phyloP scores from a whole-genome alignment of 2,113 vertebrate genomes.

The Tachuris rubrigastra region DNA sequence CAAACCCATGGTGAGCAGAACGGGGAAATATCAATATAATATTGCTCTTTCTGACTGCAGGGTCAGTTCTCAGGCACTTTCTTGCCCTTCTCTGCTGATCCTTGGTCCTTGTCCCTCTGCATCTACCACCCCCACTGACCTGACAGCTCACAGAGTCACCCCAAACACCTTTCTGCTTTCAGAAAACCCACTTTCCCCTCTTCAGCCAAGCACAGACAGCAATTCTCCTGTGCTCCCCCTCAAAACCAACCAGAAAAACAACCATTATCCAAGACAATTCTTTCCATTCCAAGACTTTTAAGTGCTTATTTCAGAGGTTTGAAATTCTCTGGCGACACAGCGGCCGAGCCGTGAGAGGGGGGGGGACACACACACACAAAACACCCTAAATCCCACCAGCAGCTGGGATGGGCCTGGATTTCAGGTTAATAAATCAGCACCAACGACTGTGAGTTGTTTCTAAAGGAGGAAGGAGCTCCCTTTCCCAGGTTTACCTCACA shows the following conservation, averaged over 20 bases:
- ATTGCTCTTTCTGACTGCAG: not conserved
- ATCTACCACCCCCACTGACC: not conserved
- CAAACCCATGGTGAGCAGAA: rapidly evolving
- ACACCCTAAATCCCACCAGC: not conserved
- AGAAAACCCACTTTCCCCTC: not conserved
- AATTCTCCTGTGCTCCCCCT: not conserved
- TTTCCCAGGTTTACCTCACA: slow-evolving; percentile 52
- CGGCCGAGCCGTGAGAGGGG: too few species aligned
- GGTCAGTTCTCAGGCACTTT: not conserved
- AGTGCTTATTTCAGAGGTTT: not conserved
- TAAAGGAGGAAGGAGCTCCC: not conserved
- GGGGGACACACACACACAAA: too few species aligned
- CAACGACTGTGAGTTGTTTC: not conserved
- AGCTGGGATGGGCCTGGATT: not conserved
- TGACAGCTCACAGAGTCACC: not conserved
- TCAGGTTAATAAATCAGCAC: not conserved
- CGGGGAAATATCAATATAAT: rapidly evolving
- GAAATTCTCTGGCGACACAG: too few species aligned
- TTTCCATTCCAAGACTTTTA: not conserved
- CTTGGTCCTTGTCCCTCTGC: not conserved
- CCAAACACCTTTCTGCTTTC: not conserved
- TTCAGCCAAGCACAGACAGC: not conserved
- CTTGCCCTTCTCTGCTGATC: not conserved
- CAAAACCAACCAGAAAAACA: not conserved
- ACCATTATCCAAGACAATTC: not conserved